Conservation (phyloP, 2,113 vertebrate species). For the Thomomys bottae region DNA sequence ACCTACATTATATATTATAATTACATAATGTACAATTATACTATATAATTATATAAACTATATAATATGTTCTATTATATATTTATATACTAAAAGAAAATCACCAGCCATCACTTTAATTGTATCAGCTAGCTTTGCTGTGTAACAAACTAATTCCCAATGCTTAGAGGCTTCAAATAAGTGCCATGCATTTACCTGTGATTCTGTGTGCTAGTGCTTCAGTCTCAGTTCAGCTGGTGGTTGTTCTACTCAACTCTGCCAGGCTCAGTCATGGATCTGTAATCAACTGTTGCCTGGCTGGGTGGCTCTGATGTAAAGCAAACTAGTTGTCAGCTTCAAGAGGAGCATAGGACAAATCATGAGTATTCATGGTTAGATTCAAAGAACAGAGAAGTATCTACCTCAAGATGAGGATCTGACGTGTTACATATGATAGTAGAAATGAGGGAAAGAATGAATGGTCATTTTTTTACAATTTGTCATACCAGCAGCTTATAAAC, state of each 20-base stretch:
- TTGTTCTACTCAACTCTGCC: not conserved
- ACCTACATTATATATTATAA: no score
- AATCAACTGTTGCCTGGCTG: not conserved
- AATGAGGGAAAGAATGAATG: not conserved
- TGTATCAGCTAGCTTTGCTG: not conserved
- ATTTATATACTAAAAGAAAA: not conserved
- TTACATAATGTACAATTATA: no score
- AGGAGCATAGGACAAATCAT: not conserved
- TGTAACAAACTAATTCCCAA: not conserved
- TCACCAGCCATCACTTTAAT: not conserved
- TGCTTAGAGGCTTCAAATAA: not conserved
- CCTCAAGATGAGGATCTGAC: not conserved
- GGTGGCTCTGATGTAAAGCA: not conserved
- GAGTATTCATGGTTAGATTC: not conserved
- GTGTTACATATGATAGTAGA: not conserved
- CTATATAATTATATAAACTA: no score
- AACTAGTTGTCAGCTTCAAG: not conserved
- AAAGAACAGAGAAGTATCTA: not conserved
- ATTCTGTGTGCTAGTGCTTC: not conserved
- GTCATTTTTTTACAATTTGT: not conserved
- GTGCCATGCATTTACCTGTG: not conserved
- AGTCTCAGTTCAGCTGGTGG: not conserved
- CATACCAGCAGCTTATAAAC: not conserved
- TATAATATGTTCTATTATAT: not conserved
- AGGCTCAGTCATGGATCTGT: not conserved